Evolutionary conservation across 2,113 vertebrate genomes (phyloP), one percentile per base, ranked within the genome.

Genomic region (Hemiscyllium ocellatum): DNA sequence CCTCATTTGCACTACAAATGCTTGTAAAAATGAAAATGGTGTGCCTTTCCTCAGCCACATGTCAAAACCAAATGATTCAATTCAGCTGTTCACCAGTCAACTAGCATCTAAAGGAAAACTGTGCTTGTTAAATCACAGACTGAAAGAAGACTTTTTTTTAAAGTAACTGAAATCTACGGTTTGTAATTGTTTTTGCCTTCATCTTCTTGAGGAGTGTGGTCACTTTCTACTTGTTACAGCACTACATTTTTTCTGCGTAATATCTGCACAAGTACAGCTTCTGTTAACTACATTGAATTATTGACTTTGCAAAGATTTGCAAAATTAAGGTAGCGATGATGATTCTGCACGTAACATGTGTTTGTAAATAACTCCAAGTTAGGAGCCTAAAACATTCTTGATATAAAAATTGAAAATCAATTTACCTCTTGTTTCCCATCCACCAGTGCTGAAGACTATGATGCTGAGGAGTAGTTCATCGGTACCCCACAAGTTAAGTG

Each of bases 1-100:
- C 97, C 96, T 98, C 97, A 97, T 98, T 98, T 98, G 97, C 98
- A 97, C 97, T 98, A 98, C 97, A 98, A 97, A 98, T 98, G 96
- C 96, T 96, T 96, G 97, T 96, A 97, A 97, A 97, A 98, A 97
- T 97, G 97, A 97, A 97, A 97, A 96, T 96, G 76, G 96, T 96
- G 95, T 97, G 96, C 96, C 97, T 96, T 95, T 72, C 94, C 69
- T 47, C 94, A 70, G 94, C 94, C 94, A 72, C 94, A 95, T 50
- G 94, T 95, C 94, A 26, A 52, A 95, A 50, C 69, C 69, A 95
- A 95, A 76, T 95, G 94, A 95, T 76, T 95, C 69, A 72, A 95
- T 95, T 70, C 68, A 95, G 94, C 94, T 95, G 94, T 72, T 95
- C 66, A 47, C 94, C 42, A 95, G 94, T 50, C 94, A 72, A 50